Conservation (phyloP, 2,797 vertebrate species). For the Micromesistius poutassou region DNA sequence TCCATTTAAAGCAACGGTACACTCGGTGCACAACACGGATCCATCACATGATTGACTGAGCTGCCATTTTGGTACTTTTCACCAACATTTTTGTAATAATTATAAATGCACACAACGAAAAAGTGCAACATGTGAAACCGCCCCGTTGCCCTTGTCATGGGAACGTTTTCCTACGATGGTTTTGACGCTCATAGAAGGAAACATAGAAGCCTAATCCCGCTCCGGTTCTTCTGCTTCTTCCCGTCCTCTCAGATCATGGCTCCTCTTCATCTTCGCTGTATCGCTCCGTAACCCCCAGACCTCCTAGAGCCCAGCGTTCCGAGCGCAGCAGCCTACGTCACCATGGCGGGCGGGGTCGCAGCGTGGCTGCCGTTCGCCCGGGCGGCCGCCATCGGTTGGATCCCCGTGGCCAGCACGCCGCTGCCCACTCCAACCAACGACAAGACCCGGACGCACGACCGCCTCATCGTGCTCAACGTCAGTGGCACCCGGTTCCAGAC, state of each 20-base stretch:
- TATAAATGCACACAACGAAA: neutral
- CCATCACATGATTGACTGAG: neutral
- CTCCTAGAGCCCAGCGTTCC: neutral
- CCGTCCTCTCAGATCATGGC: conserved; percentile 37
- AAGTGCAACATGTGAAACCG: too few relatives aligned
- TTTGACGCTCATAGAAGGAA: neutral
- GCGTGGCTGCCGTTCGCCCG: conserved; percentile 94
- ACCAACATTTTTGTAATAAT: neutral
- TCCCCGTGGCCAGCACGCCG: conserved; percentile 88
- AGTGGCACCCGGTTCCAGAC: conserved; percentile 94
- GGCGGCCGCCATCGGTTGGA: conserved; percentile 94
- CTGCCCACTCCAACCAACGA: conserved; percentile 85
- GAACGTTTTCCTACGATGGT: neutral
- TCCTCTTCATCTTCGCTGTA: conserved; percentile 25
- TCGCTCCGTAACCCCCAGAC: neutral
- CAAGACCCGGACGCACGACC: conserved; percentile 75
- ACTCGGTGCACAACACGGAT: too few relatives aligned
- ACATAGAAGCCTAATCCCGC: neutral
- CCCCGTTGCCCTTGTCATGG: too few relatives aligned
- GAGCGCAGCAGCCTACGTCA: neutral
- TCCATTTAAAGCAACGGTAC: too few relatives aligned
- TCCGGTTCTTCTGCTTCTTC: neutral
- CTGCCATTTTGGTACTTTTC: neutral
- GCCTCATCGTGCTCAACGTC: conserved; percentile 88
- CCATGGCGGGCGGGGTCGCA: conserved; percentile 91